Base-by-base conservation (phyloP, 1,140 invertebrate species). In the Drosophila setifemur region DNA sequence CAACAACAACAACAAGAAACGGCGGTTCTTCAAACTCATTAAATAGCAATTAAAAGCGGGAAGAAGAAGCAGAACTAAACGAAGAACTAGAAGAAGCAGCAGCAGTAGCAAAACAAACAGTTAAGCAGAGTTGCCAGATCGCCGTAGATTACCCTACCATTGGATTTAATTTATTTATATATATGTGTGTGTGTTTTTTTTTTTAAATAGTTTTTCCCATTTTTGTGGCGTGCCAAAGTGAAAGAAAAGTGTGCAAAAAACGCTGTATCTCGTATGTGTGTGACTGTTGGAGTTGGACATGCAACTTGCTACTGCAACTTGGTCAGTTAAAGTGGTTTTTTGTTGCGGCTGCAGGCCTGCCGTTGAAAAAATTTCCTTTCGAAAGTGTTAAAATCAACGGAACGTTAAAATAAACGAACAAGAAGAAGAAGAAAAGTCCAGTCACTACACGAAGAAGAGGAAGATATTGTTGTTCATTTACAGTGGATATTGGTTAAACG, bases 251-350 rank as follows among this genome's bases (percentile, higher is more conserved):
- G 64, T 53, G 37, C 44, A 52, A 45, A 75, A 74, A 73, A 71
- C 71, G 68, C 39, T 42, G 55, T 50, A 14, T 39, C 12, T 54
- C n/a, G 37, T 53, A 35, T 53, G 23, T 48, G 44, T 45, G 18
- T 45, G 47, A 55, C 29, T 61, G 11, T 53, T 37, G 45, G 25
- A 61, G 44, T 47, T 67, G 55, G 43, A 82, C 73, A 60, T 82
- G 77, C 77, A 82, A 82, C 73, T 63, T 53, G 63, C 61, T 71
- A 66, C 61, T 54, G 63, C 61, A 74, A 66, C 61, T 54, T 74
- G 75, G 76, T 68, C 58, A 69, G 45, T 73, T 55, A 14, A 21
- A 8, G 28, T 31, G 31, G n/a, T n/a, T 44, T 42, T 39, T 35
- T 58, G 35, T 12, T 43, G 44, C 19, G 45, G 43, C 19, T 45